Conservation (phyloP, 2,888 invertebrate species). For the Lycia hirtaria region DNA sequence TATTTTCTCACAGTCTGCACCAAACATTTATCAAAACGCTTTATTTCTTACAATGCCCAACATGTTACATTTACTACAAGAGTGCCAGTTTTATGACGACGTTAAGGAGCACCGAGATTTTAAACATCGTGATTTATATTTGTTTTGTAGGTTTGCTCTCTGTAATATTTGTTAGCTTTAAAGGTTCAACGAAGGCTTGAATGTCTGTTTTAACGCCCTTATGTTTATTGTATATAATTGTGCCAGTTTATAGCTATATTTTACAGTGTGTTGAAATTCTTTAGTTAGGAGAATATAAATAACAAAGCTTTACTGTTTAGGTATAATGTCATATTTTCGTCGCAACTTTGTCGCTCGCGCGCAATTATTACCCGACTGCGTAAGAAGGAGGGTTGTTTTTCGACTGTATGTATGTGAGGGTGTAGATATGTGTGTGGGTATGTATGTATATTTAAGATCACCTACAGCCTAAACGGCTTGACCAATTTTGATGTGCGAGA, state of each 20-base stretch:
- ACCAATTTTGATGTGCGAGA: too few relatives aligned
- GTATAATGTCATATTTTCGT: too few relatives aligned
- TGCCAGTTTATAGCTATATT: background rate
- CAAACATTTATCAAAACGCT: constrained; percentile 12
- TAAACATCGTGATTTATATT: constrained; percentile 20
- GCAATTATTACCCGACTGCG: too few relatives aligned
- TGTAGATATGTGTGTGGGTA: too few relatives aligned
- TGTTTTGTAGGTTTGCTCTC: constrained; percentile 7
- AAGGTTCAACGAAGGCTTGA: constrained; percentile 3
- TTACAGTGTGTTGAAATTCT: background rate
- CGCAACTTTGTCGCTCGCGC: too few relatives aligned
- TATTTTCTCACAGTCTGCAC: constrained; percentile 8
- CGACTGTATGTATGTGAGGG: too few relatives aligned
- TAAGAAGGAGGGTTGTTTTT: too few relatives aligned
- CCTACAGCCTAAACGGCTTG: too few relatives aligned
- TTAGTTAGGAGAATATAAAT: background rate
- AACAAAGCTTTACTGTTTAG: too few relatives aligned
- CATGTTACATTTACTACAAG: constrained; percentile 38
- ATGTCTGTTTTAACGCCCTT: constrained; percentile 4
- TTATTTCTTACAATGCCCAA: constrained; percentile 33
- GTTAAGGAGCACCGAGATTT: constrained; percentile 24
- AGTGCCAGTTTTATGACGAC: constrained; percentile 37
- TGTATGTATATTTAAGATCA: too few relatives aligned
- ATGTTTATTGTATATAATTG: background rate
- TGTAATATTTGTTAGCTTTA: constrained; percentile 8